phyloP scores from a whole-genome alignment of 2,797 vertebrate genomes.

The Myotis daubentonii region DNA sequence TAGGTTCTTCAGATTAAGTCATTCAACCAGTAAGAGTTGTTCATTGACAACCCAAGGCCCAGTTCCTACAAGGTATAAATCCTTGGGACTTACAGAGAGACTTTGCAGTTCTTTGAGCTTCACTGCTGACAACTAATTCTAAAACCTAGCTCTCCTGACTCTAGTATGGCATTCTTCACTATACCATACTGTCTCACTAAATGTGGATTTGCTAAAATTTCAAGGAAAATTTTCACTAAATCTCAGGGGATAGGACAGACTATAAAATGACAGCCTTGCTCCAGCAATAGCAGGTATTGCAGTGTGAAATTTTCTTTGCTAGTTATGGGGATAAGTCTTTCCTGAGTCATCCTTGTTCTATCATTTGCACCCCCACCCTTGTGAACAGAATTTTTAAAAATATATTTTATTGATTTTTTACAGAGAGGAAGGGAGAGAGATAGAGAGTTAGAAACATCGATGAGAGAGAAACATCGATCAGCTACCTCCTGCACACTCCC shows the following conservation, averaged over 20 bases:
- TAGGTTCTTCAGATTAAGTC: neutral
- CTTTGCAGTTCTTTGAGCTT: neutral
- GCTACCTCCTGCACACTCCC: no score
- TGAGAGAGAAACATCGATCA: no score
- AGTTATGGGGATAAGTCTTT: neutral
- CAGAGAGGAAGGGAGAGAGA: no score
- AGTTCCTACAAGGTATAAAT: neutral
- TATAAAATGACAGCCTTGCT: neutral
- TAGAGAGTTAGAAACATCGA: no score
- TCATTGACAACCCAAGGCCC: neutral
- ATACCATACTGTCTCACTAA: neutral
- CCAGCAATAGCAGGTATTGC: neutral
- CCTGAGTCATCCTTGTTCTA: neutral
- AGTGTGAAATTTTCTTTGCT: neutral
- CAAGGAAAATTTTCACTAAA: neutral
- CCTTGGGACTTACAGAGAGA: neutral
- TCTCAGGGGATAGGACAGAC: neutral
- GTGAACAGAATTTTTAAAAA: neutral
- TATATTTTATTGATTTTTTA: no score
- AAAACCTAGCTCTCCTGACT: neutral
- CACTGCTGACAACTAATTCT: neutral
- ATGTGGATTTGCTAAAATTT: neutral
- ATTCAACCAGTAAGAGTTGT: neutral
- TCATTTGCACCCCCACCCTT: neutral
- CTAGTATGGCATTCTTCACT: neutral